A percentile compares a stretch with the other conserved stretches of the same genome.
These are phyloP conservation scores for Lycaon pictus DNA, from an alignment of 2,113 vertebrate genomes.

Conservation along the genomic window DNA sequence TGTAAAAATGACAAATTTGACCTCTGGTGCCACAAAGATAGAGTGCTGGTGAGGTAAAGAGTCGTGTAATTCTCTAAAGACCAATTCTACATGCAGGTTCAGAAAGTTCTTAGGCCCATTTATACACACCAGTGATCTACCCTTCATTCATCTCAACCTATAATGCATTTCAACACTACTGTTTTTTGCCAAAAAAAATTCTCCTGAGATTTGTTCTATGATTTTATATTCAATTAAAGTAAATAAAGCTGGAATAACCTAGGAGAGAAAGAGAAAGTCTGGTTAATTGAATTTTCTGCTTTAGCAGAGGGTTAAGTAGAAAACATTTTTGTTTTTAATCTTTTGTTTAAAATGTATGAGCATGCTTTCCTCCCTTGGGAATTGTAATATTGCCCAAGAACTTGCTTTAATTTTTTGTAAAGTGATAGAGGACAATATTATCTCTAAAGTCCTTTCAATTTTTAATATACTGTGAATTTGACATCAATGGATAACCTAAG, in stretches of 20 bases:
- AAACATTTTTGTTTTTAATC: conserved; percentile 39
- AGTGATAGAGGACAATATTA: not conserved
- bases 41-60: not conserved
- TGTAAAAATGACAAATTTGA: not conserved
- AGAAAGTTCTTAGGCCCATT: not conserved
- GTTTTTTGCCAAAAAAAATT: not conserved
- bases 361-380: not conserved
- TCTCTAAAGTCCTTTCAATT: not conserved
- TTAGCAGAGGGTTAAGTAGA: conserved; percentile 7
- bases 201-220: conserved; percentile 27
- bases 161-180: not conserved
- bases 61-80: not conserved
- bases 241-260: conserved; percentile 42
- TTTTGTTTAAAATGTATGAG: conserved; percentile 29
- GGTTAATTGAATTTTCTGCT: conserved; percentile 54
- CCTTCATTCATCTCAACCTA: not conserved
- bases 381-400: not conserved
- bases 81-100: not conserved
- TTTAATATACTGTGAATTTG: not conserved
- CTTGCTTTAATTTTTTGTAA: conserved; percentile 29
- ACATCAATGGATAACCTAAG: not conserved
- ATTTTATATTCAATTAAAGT: conserved; percentile 29
- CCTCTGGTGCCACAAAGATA: not conserved
- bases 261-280: not conserved
- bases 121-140: not conserved